phyloP scores from a whole-genome alignment of 2,797 vertebrate species.

The Natrix natrix region DNA sequence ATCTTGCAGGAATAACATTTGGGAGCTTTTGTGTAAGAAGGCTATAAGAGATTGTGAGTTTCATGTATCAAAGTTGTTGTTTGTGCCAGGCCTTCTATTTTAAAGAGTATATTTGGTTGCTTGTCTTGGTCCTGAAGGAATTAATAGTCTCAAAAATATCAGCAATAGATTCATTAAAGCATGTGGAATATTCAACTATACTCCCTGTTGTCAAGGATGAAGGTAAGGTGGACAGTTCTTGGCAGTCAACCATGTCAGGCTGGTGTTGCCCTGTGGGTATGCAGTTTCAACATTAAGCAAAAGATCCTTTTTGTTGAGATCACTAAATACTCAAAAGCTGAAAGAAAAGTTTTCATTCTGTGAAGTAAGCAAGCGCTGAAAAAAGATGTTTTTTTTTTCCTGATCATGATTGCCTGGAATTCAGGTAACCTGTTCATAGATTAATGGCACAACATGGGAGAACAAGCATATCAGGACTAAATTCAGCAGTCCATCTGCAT shows the following conservation, averaged over 20 bases:
- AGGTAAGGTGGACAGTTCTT: background rate
- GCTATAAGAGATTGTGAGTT: background rate
- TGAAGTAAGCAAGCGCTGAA: background rate
- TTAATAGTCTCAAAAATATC: background rate
- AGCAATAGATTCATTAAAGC: background rate
- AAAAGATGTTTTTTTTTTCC: background rate
- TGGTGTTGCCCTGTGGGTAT: background rate
- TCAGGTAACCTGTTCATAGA: background rate
- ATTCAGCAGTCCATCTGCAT: too few species aligned
- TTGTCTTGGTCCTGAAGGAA: background rate
- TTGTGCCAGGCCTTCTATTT: background rate
- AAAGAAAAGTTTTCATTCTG: background rate
- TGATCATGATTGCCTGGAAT: background rate
- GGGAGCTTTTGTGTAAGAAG: background rate
- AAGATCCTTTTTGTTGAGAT: background rate
- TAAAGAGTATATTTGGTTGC: background rate
- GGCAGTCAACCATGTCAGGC: background rate
- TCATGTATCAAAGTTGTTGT: background rate
- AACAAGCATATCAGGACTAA: background rate
- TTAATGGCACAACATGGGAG: background rate
- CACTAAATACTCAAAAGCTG: background rate
- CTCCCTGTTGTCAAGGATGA: background rate
- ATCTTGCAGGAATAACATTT: background rate
- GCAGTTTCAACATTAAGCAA: background rate
- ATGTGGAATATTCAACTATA: background rate